A percentile compares a stretch with the other conserved stretches of the same genome.
Evolutionary conservation across 2,113 vertebrate species (phyloP).

Genomic region (Onychostoma macrolepis): DNA sequence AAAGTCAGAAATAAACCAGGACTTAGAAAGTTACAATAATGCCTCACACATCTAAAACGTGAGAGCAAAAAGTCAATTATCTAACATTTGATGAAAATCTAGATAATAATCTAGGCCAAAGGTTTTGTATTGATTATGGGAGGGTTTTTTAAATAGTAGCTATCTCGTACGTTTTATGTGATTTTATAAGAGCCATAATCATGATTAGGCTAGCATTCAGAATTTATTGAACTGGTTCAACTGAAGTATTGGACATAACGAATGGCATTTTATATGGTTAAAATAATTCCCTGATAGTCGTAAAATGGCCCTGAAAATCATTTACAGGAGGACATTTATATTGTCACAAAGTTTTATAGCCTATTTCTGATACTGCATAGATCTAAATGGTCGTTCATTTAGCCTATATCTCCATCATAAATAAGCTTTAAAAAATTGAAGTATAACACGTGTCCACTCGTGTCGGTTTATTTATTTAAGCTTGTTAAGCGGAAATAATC

Average conservation of each 20-base stretch:
- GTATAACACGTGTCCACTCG: neutral
- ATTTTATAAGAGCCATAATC: neutral
- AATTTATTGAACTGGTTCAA: neutral
- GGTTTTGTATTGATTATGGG: neutral
- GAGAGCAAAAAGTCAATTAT: neutral
- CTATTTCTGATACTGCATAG: neutral
- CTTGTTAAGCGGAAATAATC: conserved; percentile 48
- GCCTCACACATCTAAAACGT: neutral
- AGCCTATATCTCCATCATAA: neutral
- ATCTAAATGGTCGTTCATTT: neutral
- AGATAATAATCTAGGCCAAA: neutral
- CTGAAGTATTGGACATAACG: neutral
- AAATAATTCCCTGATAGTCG: neutral
- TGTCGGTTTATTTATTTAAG: conserved; percentile 44
- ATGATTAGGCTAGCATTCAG: neutral
- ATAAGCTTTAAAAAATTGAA: neutral
- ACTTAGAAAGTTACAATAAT: neutral
- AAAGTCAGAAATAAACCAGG: neutral
- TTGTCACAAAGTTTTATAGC: neutral
- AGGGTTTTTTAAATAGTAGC: neutral
- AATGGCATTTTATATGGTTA: neutral
- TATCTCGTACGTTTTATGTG: neutral
- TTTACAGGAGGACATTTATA: neutral
- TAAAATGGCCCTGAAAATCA: neutral
- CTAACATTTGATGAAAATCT: neutral